Percentiles rank a stretch among this genome's conserved stretches.
Conservation (phyloP, 1,140 invertebrate genomes). For the Leptinotarsa undecemlineata region DNA sequence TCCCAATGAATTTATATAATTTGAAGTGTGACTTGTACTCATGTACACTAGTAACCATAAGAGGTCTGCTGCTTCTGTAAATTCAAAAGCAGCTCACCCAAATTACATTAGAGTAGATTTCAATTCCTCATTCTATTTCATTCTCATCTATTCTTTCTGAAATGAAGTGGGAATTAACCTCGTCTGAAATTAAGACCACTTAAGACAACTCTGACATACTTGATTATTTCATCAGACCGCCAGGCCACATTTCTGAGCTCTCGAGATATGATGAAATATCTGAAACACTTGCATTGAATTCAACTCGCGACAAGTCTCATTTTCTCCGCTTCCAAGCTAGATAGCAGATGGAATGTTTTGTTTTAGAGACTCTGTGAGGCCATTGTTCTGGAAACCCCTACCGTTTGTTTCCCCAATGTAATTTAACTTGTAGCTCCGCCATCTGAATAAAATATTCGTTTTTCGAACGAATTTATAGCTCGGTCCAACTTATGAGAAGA, state of each 20-base stretch:
- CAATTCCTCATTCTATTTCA: no score
- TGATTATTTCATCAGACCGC: background rate
- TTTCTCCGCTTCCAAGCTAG: background rate
- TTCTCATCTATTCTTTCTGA: background rate
- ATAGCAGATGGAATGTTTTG: slow-evolving; percentile 8
- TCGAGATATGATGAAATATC: slow-evolving; percentile 6
- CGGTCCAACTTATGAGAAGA: background rate
- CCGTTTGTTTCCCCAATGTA: slow-evolving; percentile 5
- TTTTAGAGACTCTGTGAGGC: background rate
- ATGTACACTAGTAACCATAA: no score
- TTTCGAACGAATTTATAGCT: background rate
- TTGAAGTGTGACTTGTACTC: no score
- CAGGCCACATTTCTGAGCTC: slow-evolving; percentile 1
- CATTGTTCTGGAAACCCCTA: background rate
- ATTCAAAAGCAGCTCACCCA: no score
- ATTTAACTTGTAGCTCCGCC: slow-evolving; percentile 7
- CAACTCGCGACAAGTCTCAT: background rate
- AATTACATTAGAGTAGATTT: no score
- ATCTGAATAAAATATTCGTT: background rate
- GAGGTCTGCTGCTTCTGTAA: no score
- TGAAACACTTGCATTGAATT: slow-evolving; percentile 3
- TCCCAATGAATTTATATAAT: no score
- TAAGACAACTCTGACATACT: background rate
- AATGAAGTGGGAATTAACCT: background rate
- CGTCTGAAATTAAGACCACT: background rate